phyloP scores from a whole-genome alignment of 2,888 invertebrate species.

The Philonicus albiceps region DNA sequence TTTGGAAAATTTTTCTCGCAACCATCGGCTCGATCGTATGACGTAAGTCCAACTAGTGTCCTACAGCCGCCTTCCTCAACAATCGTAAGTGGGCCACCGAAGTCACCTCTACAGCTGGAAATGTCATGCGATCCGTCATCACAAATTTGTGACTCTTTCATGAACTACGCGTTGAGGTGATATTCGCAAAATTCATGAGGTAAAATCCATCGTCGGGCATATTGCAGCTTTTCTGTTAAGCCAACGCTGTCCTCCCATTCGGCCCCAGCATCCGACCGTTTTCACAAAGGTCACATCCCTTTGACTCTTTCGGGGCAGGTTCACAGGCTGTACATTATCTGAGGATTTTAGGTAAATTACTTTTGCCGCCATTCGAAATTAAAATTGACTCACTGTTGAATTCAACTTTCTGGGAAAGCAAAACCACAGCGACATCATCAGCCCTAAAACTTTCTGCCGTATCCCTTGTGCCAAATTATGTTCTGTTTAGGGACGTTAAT shows the following conservation, averaged over 20 bases:
- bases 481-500: neutral
- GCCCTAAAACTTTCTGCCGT: neutral
- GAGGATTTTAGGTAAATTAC: neutral
- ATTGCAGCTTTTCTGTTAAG: neutral
- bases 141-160: neutral
- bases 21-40: slow-evolving; percentile 47
- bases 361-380: neutral
- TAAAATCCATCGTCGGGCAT: neutral
- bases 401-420: neutral
- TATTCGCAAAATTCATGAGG: neutral
- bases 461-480: neutral
- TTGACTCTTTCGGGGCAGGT: neutral
- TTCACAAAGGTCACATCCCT: neutral
- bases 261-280: neutral
- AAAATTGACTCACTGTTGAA: neutral
- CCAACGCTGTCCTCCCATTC: neutral
- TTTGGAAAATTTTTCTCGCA: slow-evolving; percentile 46
- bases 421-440: neutral
- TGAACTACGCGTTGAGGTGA: neutral
- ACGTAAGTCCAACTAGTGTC: slow-evolving; percentile 51
- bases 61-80: slow-evolving; percentile 33
- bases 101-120: slow-evolving; percentile 47
- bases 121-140: neutral
- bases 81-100: slow-evolving; percentile 50
- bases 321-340: neutral